A percentile compares a stretch with the other conserved stretches of the same genome.
Evolutionary conservation across 2,888 invertebrate genomes (phyloP).

Genomic region (Drepanosiphum platanoidis): DNA sequence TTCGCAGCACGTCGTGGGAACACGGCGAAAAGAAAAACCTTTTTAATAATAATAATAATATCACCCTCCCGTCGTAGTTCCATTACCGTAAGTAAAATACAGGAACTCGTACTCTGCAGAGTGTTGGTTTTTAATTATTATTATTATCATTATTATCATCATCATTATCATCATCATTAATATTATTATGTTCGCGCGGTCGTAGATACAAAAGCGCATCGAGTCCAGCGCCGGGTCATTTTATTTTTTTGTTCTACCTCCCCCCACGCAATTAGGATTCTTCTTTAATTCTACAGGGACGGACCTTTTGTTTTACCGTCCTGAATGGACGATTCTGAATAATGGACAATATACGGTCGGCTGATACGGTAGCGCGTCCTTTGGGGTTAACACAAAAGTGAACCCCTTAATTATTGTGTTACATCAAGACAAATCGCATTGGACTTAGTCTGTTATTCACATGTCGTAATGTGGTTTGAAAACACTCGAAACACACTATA

Average conservation of each 20-base stretch:
- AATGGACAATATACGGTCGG: constrained; percentile 27
- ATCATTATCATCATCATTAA: background rate
- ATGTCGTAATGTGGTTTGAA: background rate
- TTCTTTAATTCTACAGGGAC: constrained; percentile 38
- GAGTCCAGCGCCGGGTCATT: constrained; percentile 7
- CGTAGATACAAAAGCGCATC: background rate
- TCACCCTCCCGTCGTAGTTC: background rate
- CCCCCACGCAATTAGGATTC: constrained; percentile 12
- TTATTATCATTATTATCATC: constrained; percentile 9
- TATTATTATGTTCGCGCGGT: background rate
- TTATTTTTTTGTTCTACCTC: constrained; percentile 24
- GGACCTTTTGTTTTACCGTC: constrained; percentile 33
- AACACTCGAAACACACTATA: background rate
- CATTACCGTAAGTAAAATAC: background rate
- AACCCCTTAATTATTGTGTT: constrained; percentile 46
- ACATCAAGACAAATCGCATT: constrained; percentile 40
- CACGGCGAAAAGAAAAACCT: background rate
- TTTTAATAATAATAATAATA: constrained; percentile 8
- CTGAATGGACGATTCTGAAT: constrained; percentile 22
- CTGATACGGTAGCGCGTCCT: constrained; percentile 10
- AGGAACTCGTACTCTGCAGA: background rate
- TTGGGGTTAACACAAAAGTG: constrained; percentile 41
- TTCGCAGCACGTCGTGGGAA: background rate
- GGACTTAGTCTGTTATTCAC: background rate
- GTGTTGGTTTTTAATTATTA: background rate